A percentile compares a stretch with the other conserved stretches of the same genome.
Conservation (phyloP, 2,888 invertebrate genomes). For the Drosophila tripunctata region DNA sequence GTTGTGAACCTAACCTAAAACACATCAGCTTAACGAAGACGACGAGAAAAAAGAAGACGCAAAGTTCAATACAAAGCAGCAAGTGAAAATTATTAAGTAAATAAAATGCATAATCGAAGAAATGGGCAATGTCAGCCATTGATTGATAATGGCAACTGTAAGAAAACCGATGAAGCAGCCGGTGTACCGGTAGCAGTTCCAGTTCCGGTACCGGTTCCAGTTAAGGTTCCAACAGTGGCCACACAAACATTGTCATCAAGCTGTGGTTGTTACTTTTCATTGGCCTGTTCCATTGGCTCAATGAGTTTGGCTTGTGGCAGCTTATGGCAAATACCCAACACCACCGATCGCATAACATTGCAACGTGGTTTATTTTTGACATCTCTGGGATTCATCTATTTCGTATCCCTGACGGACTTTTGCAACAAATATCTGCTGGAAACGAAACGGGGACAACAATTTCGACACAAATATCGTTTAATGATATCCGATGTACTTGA, state of each 20-base stretch:
- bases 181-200: background rate
- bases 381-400: slow-evolving; percentile 88
- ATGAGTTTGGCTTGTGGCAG: slow-evolving; percentile 83
- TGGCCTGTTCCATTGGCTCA: slow-evolving; percentile 84
- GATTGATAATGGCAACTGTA: slow-evolving; percentile 27
- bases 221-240: background rate
- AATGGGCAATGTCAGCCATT: slow-evolving; percentile 42
- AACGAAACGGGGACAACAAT: slow-evolving; percentile 86
- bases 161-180: slow-evolving; percentile 18
- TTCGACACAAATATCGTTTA: slow-evolving; percentile 88
- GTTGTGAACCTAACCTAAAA: slow-evolving; percentile 26
- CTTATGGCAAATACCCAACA: slow-evolving; percentile 82
- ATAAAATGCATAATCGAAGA: slow-evolving; percentile 34
- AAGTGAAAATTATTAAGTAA: background rate
- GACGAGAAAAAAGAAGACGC: background rate
- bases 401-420: slow-evolving; percentile 88
- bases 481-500: slow-evolving; percentile 89
- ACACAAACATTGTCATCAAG: slow-evolving; percentile 20
- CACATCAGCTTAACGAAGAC: background rate
- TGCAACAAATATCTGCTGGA: slow-evolving; percentile 87
- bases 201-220: background rate
- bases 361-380: slow-evolving; percentile 87
- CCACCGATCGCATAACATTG: slow-evolving; percentile 86
- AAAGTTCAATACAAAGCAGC: background rate
- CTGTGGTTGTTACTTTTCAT: slow-evolving; percentile 81